Percentiles rank a stretch among this genome's conserved stretches.
Conservation (phyloP, 2,797 vertebrate species). For the Salarias fasciatus region DNA sequence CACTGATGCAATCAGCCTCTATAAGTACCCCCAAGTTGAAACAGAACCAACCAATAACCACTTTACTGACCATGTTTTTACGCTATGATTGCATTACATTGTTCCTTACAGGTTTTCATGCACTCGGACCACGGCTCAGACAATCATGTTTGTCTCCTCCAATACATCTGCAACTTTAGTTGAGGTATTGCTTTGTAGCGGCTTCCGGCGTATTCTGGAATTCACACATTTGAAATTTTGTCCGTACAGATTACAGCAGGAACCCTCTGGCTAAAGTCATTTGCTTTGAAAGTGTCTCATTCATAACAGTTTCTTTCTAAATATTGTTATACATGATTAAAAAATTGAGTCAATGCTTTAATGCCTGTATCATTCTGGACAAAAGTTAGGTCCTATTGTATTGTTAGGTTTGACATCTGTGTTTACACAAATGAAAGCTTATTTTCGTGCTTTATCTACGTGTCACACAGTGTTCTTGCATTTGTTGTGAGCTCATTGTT, state of each 20-base stretch:
- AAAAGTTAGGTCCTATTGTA: no score
- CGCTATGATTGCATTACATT: slow-evolving; percentile 44
- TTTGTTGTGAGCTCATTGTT: no score
- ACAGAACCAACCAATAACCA: slow-evolving; percentile 29
- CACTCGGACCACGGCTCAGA: slow-evolving; percentile 15
- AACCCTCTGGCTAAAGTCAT: neutral
- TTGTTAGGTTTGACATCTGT: no score
- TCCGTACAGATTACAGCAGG: neutral
- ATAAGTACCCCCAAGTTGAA: slow-evolving; percentile 24
- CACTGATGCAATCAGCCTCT: slow-evolving; percentile 32
- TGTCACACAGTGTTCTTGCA: no score
- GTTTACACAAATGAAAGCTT: no score
- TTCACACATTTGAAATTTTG: slow-evolving; percentile 11
- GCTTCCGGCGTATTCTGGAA: slow-evolving; percentile 1
- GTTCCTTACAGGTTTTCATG: slow-evolving; percentile 39
- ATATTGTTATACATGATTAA: no score
- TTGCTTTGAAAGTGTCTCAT: neutral
- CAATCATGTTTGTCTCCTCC: slow-evolving; percentile 30
- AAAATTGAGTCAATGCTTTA: no score
- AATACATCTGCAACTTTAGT: slow-evolving; percentile 25
- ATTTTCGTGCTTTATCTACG: no score
- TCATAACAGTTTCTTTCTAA: neutral
- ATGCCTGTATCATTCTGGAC: no score
- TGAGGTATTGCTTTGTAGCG: slow-evolving; percentile 18
- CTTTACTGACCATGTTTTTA: slow-evolving; percentile 25